Evolutionary conservation across 2,797 vertebrate genomes (phyloP).

Genomic region (Oreonectes daqikongensis): DNA sequence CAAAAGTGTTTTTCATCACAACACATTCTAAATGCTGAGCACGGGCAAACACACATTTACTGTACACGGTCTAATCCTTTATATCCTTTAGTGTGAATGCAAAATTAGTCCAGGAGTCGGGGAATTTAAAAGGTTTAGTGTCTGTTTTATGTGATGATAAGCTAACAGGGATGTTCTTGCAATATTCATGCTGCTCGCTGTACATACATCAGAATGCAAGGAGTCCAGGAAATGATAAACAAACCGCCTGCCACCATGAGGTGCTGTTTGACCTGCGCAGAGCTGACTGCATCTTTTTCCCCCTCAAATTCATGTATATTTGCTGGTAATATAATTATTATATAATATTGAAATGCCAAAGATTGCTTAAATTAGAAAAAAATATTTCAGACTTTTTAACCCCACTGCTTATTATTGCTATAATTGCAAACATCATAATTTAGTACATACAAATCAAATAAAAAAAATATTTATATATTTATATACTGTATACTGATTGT

Average conservation of each 20-base stretch:
- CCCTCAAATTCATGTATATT: too few relatives aligned
- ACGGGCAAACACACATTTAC: slow-evolving; percentile 25
- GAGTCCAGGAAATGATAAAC: not conserved
- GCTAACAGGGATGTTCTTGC: slow-evolving; percentile 24
- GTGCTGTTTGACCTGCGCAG: slow-evolving; percentile 51
- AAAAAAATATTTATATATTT: too few relatives aligned
- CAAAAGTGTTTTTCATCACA: slow-evolving; percentile 57
- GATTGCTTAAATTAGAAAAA: too few relatives aligned
- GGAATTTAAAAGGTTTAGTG: slow-evolving; percentile 35
- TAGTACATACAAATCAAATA: too few relatives aligned
- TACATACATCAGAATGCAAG: slow-evolving; percentile 1
- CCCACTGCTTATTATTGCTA: too few relatives aligned
- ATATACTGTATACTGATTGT: too few relatives aligned
- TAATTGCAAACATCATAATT: too few relatives aligned
- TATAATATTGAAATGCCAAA: too few relatives aligned
- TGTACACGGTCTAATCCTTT: slow-evolving; percentile 27
- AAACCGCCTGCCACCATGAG: slow-evolving; percentile 47
- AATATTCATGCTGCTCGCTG: not conserved
- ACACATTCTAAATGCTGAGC: slow-evolving; percentile 19
- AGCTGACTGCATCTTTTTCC: not conserved
- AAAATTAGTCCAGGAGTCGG: slow-evolving; percentile 26
- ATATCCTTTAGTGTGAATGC: slow-evolving; percentile 23
- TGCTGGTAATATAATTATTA: too few relatives aligned
- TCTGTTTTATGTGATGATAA: slow-evolving; percentile 31
- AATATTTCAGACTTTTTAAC: too few relatives aligned